Base-by-base conservation (phyloP, 2,888 invertebrate species). In the Rhagonycha fulva region DNA sequence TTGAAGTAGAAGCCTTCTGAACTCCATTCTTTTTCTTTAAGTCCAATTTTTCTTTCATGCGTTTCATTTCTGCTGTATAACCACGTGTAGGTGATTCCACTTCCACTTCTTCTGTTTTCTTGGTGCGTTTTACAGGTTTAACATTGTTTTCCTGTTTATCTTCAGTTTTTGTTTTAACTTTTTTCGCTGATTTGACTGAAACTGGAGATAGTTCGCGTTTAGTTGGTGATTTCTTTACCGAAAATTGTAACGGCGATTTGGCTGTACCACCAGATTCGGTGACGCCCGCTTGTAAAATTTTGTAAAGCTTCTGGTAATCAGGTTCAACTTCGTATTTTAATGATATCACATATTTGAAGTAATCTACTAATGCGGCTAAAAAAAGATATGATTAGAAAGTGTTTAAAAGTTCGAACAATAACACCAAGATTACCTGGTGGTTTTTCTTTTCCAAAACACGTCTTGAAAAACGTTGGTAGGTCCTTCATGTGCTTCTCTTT, bases 301-400 rank as follows among this genome's bases (percentile, higher is more conserved):
- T 90, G 14, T 91, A 90, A 79, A 94, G 93, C 85, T 93, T 92
- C 0, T 90, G 88, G 85, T 96, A 96, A 85, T 96, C 92, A 0
- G 96, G 95, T 12, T 87, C 87, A 14, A 93, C 92, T 82, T 94
- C 91, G 81, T 94, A 94, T 79, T 93, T 89, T 82, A 96, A 81
- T 61, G 90, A 89, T 68, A 91, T 89, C 4, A 95, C 90, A 84
- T 94, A 92, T 77, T 92, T 91, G 82, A 96, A 90, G 83, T 91
- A 95, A 71, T 92, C 90, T 11, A 88, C 87, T 0, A 95, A 86
- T 14, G 91, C 90, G 71, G 88, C 93, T 93, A 75, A 90, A 91
- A 77, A 73, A 80, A 79, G 26, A 72, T 69, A 60, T 32, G 14
- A 72, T 70, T n/a, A 70, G 62, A 47, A 11, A 28, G 71, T 72